Evolutionary conservation across 1,140 invertebrate genomes (phyloP).

Genomic region (Saccostrea echinata): DNA sequence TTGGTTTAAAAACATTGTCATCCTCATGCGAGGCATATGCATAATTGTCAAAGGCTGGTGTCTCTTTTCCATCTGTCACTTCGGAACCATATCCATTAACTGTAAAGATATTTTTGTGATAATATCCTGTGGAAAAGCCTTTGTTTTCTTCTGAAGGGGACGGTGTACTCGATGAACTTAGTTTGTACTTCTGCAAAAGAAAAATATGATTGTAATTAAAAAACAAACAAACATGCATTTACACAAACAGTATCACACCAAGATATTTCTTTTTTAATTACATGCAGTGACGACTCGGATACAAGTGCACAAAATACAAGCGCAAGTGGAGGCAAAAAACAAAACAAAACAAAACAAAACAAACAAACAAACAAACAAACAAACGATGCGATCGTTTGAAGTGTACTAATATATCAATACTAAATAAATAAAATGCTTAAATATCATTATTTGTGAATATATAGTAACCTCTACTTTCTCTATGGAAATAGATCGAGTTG

Average conservation of each 20-base stretch:
- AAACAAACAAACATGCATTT: too few species aligned
- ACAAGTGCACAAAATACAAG: too few species aligned
- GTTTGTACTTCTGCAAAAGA: conserved; percentile 39
- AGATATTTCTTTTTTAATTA: too few species aligned
- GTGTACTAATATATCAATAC: too few species aligned
- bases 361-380: too few species aligned
- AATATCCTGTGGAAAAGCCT: conserved; percentile 37
- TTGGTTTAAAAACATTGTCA: conserved; percentile 33
- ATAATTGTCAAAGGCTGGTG: conserved; percentile 35
- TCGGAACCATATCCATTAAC: not conserved
- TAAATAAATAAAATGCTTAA: too few species aligned
- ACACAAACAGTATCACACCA: too few species aligned
- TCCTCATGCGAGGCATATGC: conserved; percentile 23
- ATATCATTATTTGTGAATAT: too few species aligned
- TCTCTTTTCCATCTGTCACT: not conserved
- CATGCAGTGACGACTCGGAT: too few species aligned
- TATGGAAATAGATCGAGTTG: not conserved
- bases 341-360: too few species aligned
- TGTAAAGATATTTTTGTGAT: conserved; percentile 7
- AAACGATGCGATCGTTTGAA: too few species aligned
- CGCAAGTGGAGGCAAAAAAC: too few species aligned
- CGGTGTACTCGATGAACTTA: conserved; percentile 6
- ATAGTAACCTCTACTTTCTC: not conserved
- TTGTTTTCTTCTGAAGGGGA: conserved; percentile 46
- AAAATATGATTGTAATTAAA: not conserved